Percentiles rank a stretch among this genome's conserved stretches.
These are phyloP conservation scores for Luperina nickerlii DNA, from an alignment of 2,888 invertebrate species.

Conservation along the genomic window DNA sequence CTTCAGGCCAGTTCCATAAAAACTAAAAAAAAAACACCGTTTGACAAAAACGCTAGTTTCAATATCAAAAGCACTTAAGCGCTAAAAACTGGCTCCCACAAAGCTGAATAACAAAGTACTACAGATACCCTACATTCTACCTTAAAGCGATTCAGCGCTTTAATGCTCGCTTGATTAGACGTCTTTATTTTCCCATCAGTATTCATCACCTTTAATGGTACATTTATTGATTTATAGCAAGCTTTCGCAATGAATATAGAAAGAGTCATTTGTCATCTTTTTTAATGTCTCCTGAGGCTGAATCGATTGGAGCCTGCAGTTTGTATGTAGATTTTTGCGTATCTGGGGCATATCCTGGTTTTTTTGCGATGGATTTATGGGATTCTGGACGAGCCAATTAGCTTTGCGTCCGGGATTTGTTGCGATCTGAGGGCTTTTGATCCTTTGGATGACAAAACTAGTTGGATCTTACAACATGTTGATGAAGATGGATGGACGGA, in stretches of 20 bases:
- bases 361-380: slow-evolving; percentile 27
- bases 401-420: slow-evolving; percentile 23
- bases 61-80: slow-evolving; percentile 59
- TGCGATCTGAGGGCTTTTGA: not conserved
- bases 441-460: not conserved
- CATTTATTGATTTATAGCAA: slow-evolving; percentile 58
- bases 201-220: slow-evolving; percentile 57
- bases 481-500: not conserved
- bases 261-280: slow-evolving; percentile 61
- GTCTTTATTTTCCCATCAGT: slow-evolving; percentile 61
- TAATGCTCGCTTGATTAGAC: slow-evolving; percentile 46
- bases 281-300: slow-evolving; percentile 38
- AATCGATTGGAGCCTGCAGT: slow-evolving; percentile 41
- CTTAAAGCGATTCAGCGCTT: slow-evolving; percentile 47
- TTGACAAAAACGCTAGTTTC: slow-evolving; percentile 52
- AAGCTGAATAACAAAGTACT: slow-evolving; percentile 48
- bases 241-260: slow-evolving; percentile 43
- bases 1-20: slow-evolving; percentile 13
- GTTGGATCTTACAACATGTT: not conserved
- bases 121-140: slow-evolving; percentile 31
- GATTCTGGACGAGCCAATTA: slow-evolving; percentile 42
- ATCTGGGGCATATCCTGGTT: slow-evolving; percentile 16
- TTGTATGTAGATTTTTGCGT: slow-evolving; percentile 49
- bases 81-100: slow-evolving; percentile 46
- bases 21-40: slow-evolving; percentile 47